phyloP scores from a whole-genome alignment of 2,888 invertebrate genomes.

The Hololepta plana region DNA sequence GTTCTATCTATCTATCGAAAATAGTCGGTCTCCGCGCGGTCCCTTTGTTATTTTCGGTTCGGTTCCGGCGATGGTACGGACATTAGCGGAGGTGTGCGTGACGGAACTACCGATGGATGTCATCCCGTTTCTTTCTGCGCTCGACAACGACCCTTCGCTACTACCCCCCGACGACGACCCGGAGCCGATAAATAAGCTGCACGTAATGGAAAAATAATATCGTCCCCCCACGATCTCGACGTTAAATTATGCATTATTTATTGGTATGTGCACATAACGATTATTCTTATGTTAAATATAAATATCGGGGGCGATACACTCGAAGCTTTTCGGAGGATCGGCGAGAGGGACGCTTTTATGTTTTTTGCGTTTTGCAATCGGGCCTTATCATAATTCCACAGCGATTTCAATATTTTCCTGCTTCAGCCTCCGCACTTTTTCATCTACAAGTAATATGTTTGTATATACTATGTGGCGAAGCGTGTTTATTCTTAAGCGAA shows the following conservation, averaged over 20 bases:
- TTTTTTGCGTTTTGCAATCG: too few relatives aligned
- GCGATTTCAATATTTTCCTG: too few relatives aligned
- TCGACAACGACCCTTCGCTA: constrained; percentile 6
- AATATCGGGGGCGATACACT: constrained; percentile 8
- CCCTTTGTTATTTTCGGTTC: constrained; percentile 11
- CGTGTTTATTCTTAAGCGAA: too few relatives aligned
- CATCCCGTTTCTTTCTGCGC: constrained; percentile 1
- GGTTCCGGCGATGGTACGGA: constrained; percentile 12
- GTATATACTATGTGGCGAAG: too few relatives aligned
- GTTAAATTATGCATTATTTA: constrained; percentile 15
- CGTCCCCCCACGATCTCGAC: constrained; percentile 11
- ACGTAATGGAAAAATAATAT: constrained; percentile 21
- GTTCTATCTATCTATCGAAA: too few relatives aligned
- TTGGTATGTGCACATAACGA: constrained; percentile 9
- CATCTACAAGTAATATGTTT: too few relatives aligned
- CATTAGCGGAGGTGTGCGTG: constrained; percentile 14
- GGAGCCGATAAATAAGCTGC: constrained; percentile 16
- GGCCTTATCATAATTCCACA: constrained; percentile 12
- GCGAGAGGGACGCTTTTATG: too few relatives aligned
- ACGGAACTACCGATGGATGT: constrained; percentile 13
- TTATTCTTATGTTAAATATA: constrained; percentile 10
- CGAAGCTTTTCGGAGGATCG: too few relatives aligned
- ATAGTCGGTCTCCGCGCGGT: too few relatives aligned
- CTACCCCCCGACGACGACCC: too few relatives aligned
- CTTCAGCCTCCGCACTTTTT: too few relatives aligned